A percentile compares a stretch with the other conserved stretches of the same genome.
Conservation (phyloP, 2,888 invertebrate species). For the Diloba caeruleocephala region DNA sequence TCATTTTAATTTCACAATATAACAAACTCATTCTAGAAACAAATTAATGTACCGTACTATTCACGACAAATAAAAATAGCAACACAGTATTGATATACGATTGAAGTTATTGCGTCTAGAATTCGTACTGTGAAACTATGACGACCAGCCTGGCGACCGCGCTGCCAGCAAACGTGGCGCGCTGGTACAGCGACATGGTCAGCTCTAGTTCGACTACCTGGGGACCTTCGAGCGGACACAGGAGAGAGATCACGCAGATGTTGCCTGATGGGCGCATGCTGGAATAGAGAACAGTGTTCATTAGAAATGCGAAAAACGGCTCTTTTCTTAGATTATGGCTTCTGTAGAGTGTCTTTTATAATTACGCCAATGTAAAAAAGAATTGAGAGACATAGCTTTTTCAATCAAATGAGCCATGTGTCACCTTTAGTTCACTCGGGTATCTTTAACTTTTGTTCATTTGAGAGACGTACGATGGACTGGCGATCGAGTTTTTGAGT, state of each 20-base stretch:
- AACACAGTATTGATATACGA: neutral
- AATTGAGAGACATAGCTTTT: too few relatives aligned
- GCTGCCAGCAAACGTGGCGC: constrained; percentile 92
- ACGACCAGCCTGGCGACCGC: constrained; percentile 95
- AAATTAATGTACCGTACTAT: constrained; percentile 9
- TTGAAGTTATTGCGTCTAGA: constrained; percentile 51
- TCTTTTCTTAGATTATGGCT: too few relatives aligned
- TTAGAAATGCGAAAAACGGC: too few relatives aligned
- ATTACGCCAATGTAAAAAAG: too few relatives aligned
- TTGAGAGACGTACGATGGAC: too few relatives aligned
- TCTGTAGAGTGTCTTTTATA: too few relatives aligned
- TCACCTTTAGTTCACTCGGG: too few relatives aligned
- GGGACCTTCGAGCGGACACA: constrained; percentile 93
- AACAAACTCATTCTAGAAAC: constrained; percentile 6
- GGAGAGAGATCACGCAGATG: constrained; percentile 93
- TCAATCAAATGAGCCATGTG: too few relatives aligned
- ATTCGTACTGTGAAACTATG: constrained; percentile 95
- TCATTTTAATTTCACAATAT: neutral
- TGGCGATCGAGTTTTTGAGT: too few relatives aligned
- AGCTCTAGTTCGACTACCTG: constrained; percentile 97
- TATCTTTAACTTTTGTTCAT: too few relatives aligned
- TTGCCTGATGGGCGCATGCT: constrained; percentile 90
- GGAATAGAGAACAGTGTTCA: constrained; percentile 33
- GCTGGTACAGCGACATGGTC: constrained; percentile 94
- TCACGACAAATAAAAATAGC: neutral